Evolutionary conservation across 2,888 invertebrate species (phyloP), one percentile per base, ranked within the genome.

Genomic region (Nasonia oneida): DNA sequence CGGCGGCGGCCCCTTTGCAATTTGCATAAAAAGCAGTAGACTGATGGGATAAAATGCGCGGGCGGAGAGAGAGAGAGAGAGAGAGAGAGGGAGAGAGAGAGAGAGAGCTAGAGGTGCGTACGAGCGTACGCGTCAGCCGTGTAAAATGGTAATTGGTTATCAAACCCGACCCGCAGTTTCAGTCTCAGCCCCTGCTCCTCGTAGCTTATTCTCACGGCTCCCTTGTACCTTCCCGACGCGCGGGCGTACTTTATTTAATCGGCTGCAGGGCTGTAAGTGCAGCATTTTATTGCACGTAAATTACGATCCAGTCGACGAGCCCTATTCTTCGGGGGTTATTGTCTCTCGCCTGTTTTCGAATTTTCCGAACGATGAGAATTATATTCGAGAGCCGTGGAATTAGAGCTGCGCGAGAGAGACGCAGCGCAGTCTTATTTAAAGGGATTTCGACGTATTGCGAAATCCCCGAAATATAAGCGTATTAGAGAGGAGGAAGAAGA

Each of bases 61-160:
- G 47, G 10, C 0, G 8, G 10, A 42, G 42, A 42, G 42, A 74
- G 74, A 70, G 53, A 23, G 23, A 23, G 23, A 23, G 23, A 23
- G 23, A 23, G 23, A 23, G 23, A 23, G 23, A 23, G 23, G 1
- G 10, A 42, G 42, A 42, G 10, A 42, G 42, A 42, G 10, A 42
- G 42, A 42, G 42, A 74, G 74, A 70, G 53, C 74, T 64, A 61
- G 42, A 57, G 50, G 79, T 33, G 75, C 23, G 33, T 29, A 29
- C 29, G 29, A 29, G 53, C 3, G 67, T n/a, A 64, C n/a, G 42
- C 29, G 39, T n/a, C 12, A 23, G 14, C 79, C 87, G 83, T 77
- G 86, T 88, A 88, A 90, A 91, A 90, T 89, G 88, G 89, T 91
- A 92, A 92, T 92, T 92, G 92, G 90, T 91, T 91, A 92, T 91